A percentile compares a stretch with the other conserved stretches of the same genome.
Conservation (phyloP, 1,140 invertebrate species). For the Leptinotarsa lineolata region DNA sequence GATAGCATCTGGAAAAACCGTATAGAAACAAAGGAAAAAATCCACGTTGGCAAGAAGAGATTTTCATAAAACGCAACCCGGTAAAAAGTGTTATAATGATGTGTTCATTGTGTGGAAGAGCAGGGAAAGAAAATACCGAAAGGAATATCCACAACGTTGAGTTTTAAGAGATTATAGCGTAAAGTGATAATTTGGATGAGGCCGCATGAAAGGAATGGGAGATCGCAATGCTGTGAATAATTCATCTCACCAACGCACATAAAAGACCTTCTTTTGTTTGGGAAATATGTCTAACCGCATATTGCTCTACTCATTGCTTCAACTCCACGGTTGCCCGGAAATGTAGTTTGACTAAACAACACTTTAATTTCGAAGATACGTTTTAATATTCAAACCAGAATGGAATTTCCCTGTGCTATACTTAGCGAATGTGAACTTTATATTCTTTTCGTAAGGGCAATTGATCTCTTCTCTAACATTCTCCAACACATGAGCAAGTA, state of each 20-base stretch:
- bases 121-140: constrained; percentile 28
- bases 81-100: constrained; percentile 45
- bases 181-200: constrained; percentile 47
- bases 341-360: background rate
- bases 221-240: constrained; percentile 40
- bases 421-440: no score
- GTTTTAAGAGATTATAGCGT: constrained; percentile 47
- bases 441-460: no score
- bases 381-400: no score
- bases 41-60: constrained; percentile 1
- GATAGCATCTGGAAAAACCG: background rate
- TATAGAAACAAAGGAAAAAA: background rate
- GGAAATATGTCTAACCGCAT: constrained; percentile 34
- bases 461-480: no score
- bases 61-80: constrained; percentile 16
- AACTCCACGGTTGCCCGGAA: background rate
- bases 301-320: background rate
- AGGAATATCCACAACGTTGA: constrained; percentile 38
- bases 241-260: constrained; percentile 37
- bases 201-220: constrained; percentile 41
- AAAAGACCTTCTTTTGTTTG: constrained; percentile 35
- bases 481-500: no score
- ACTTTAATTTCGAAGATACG: no score
- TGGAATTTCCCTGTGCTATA: no score
- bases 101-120: constrained; percentile 44